A percentile compares a stretch with the other conserved stretches of the same genome.
These are phyloP conservation scores for Gerris buenoi DNA, from an alignment of 1,140 invertebrate genomes.

Conservation along the genomic window DNA sequence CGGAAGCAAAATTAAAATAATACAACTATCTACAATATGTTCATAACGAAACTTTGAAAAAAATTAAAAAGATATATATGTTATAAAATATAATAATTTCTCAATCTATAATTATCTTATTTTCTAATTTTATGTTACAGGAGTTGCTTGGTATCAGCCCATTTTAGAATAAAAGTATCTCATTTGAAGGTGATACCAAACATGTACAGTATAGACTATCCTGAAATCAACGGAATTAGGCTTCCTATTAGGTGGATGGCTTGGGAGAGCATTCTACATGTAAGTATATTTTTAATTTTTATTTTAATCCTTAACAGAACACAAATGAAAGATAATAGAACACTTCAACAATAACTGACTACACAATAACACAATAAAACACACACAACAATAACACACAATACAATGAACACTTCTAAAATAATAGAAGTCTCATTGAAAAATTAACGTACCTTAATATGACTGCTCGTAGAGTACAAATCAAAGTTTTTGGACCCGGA, in stretches of 20 bases:
- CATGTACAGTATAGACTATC: slow-evolving; percentile 54
- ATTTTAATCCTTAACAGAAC: background rate
- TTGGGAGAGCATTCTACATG: slow-evolving; percentile 46
- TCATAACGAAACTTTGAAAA: too few relatives aligned
- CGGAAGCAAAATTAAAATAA: too few relatives aligned
- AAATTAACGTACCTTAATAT: too few relatives aligned
- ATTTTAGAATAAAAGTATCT: slow-evolving; percentile 62
- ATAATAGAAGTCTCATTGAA: too few relatives aligned
- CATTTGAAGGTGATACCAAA: slow-evolving; percentile 53
- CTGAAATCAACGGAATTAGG: slow-evolving; percentile 41
- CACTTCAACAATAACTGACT: too few relatives aligned
- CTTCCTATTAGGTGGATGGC: slow-evolving; percentile 48
- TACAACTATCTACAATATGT: too few relatives aligned
- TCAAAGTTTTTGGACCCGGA: too few relatives aligned
- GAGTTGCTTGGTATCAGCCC: slow-evolving; percentile 67
- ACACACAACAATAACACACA: too few relatives aligned
- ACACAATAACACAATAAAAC: too few relatives aligned
- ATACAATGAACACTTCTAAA: too few relatives aligned
- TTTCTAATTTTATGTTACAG: slow-evolving; percentile 33
- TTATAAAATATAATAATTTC: background rate
- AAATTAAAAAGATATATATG: background rate
- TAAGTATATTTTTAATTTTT: slow-evolving; percentile 29
- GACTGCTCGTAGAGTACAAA: too few relatives aligned
- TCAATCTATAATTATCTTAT: slow-evolving; percentile 14
- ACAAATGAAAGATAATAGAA: too few relatives aligned